Evolutionary conservation across 2,797 vertebrate species (phyloP).

Genomic region (Gymnothorax reevesii): DNA sequence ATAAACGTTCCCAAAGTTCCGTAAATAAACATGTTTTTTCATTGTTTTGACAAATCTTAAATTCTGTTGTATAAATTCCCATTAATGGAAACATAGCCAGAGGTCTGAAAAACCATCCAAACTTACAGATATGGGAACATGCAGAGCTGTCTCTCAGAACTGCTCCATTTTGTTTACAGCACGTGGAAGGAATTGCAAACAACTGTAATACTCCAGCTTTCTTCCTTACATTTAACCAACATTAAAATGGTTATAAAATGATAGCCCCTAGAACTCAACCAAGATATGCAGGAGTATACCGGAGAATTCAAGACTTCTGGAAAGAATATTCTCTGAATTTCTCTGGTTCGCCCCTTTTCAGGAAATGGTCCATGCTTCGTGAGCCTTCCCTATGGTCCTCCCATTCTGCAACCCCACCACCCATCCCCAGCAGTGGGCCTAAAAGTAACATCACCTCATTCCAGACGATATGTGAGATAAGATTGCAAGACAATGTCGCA

Average conservation of each 20-base stretch:
- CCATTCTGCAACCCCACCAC: too few species aligned
- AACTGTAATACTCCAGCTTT: neutral
- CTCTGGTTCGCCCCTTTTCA: too few species aligned
- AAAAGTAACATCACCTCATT: neutral
- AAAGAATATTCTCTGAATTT: too few species aligned
- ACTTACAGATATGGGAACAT: neutral
- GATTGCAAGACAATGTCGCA: neutral
- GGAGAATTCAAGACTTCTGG: too few species aligned
- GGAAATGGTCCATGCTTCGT: too few species aligned
- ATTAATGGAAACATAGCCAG: neutral
- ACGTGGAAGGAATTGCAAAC: slow-evolving; percentile 17
- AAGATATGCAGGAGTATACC: too few species aligned
- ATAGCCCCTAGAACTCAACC: too few species aligned
- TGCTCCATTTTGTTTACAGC: neutral
- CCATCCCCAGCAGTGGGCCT: neutral
- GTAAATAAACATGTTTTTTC: neutral
- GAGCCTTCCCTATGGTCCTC: too few species aligned
- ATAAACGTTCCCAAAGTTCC: neutral
- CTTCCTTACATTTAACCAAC: neutral
- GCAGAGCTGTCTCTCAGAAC: neutral
- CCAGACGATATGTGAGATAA: neutral
- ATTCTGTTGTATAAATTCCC: neutral
- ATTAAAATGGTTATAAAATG: too few species aligned
- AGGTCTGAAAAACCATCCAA: neutral
- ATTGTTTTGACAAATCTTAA: neutral